Conservation (phyloP, 1,140 invertebrate genomes). For the Hetaerina americana region DNA sequence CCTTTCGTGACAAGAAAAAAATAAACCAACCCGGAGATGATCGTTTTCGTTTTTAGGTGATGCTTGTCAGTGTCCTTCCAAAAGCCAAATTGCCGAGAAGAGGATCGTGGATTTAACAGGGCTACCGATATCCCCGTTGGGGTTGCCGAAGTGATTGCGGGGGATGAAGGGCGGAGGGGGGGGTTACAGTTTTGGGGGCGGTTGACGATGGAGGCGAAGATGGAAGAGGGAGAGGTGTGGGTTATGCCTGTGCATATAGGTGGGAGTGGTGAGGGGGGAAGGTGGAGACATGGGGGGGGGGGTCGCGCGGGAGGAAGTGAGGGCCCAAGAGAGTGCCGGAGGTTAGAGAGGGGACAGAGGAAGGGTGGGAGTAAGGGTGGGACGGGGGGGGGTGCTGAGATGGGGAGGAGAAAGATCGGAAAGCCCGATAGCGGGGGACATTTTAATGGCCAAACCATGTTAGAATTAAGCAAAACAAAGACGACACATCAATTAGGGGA, state of each 20-base stretch:
- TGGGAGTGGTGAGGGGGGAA: slow-evolving; percentile 5
- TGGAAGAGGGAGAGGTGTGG: not conserved
- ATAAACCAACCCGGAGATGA: too few relatives aligned
- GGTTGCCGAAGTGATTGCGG: not conserved
- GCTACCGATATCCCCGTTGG: not conserved
- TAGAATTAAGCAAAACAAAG: slow-evolving; percentile 46
- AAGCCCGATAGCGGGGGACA: slow-evolving; percentile 36
- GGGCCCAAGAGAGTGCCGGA: slow-evolving; percentile 31
- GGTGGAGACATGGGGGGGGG: slow-evolving; percentile 32
- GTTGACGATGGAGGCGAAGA: not conserved
- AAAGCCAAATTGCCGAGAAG: not conserved
- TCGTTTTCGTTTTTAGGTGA: too few relatives aligned
- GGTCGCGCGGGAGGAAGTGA: slow-evolving; percentile 40
- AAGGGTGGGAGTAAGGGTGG: slow-evolving; percentile 34
- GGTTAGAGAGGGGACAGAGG: slow-evolving; percentile 17
- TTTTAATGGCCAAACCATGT: slow-evolving; percentile 45
- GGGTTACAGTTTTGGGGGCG: too few relatives aligned
- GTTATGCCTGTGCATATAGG: too few relatives aligned
- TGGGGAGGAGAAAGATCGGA: slow-evolving; percentile 29
- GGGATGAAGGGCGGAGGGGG: not conserved
- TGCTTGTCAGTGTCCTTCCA: too few relatives aligned
- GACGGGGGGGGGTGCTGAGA: not conserved
- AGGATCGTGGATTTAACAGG: not conserved
- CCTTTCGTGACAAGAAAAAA: too few relatives aligned
- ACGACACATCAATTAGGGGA: slow-evolving; percentile 43